Conservation (phyloP, 2,113 vertebrate genomes). For the Elephantulus edwardii region DNA sequence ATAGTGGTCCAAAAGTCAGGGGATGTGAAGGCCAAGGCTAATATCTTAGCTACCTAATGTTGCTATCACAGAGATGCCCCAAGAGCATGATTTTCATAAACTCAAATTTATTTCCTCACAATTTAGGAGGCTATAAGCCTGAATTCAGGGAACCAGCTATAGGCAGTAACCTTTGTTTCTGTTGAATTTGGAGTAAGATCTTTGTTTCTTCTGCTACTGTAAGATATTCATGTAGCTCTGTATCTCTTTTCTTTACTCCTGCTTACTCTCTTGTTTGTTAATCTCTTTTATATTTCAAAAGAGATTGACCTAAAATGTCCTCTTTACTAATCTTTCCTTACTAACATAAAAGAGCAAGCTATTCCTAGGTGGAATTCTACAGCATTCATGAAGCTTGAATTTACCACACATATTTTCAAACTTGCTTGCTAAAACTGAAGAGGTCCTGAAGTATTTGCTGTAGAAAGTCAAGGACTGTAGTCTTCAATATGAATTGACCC, state of each 20-base stretch:
- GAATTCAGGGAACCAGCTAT: neutral
- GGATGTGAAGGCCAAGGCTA: neutral
- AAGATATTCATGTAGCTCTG: neutral
- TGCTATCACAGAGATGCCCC: neutral
- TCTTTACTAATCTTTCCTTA: neutral
- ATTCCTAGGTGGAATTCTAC: neutral
- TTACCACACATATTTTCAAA: neutral
- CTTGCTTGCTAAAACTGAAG: no score
- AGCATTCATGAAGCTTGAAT: neutral
- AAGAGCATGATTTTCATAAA: neutral
- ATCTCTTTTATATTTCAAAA: neutral
- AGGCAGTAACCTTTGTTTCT: neutral
- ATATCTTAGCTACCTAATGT: neutral
- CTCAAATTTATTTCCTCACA: neutral
- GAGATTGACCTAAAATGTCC: neutral
- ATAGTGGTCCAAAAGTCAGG: neutral
- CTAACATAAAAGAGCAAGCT: neutral
- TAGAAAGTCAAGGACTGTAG: no score
- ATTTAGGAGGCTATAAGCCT: neutral
- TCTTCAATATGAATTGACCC: no score
- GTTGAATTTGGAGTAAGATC: neutral
- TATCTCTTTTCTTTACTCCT: neutral
- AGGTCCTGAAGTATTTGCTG: no score
- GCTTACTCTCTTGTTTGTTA: neutral
- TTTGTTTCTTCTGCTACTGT: neutral